Evolutionary conservation across 2,888 invertebrate genomes (phyloP).

Genomic region (Brachycybe producta): DNA sequence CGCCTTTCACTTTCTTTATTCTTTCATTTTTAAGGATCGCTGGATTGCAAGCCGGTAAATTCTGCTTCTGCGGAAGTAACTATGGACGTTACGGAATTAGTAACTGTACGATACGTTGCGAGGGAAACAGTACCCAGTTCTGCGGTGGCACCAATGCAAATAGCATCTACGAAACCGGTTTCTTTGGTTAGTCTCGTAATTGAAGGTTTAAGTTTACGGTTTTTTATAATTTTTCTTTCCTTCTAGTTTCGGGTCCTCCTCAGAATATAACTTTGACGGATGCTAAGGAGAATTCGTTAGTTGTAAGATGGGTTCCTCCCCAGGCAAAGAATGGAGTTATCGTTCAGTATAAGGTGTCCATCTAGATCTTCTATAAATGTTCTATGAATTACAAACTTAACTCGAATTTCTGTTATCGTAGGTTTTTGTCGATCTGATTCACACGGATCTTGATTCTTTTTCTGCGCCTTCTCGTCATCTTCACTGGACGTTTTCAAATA

Average conservation of each 20-base stretch:
- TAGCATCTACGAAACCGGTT: conserved; percentile 54
- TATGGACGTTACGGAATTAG: conserved; percentile 31
- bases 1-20: neutral
- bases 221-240: conserved; percentile 17
- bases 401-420: neutral
- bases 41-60: conserved; percentile 36
- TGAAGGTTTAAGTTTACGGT: conserved; percentile 1
- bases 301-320: conserved; percentile 39
- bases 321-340: conserved; percentile 37
- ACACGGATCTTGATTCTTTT: conserved; percentile 27
- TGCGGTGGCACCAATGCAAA: conserved; percentile 56
- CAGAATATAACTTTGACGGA: conserved; percentile 44
- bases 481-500: conserved; percentile 29
- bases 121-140: conserved; percentile 45
- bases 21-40: conserved; percentile 33
- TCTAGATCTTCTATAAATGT: neutral
- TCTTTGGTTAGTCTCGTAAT: conserved; percentile 31
- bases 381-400: neutral
- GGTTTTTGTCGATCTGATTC: conserved; percentile 3
- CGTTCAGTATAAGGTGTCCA: conserved; percentile 12
- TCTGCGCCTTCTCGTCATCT: conserved; percentile 27
- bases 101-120: conserved; percentile 37
- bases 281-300: conserved; percentile 48
- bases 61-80: conserved; percentile 41
- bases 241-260: conserved; percentile 59